Base-by-base conservation (phyloP, 35 echinoderm and acorn worm genomes). In the Stichopus chloronotus region DNA sequence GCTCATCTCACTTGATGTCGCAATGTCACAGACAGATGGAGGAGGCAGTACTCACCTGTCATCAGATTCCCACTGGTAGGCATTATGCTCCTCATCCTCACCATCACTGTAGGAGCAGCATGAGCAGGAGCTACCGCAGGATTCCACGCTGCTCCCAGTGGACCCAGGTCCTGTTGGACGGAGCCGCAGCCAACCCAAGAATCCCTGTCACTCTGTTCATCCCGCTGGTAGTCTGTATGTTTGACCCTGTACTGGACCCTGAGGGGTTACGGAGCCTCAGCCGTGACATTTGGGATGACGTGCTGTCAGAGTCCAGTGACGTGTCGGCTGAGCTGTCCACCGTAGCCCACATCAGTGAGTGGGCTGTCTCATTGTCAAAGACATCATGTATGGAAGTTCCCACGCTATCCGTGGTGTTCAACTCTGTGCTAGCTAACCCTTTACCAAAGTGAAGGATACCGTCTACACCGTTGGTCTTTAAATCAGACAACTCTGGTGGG, bases 1-100 rank as follows among this genome's bases (percentile, higher is more conserved):
- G 30, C 30, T 43, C 30, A 43, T 43, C 30, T 43, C 30, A 43
- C 30, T 43, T 43, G 3, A 43, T 43, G 30, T 1, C 30, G 3
- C 30, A 43, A 43, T 3, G 30, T 43, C 30, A 43, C 30, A 43
- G 30, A 43, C 30, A 43, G 30, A 43, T 43, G 30, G 30, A 72
- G 16, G 12, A 72, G 22, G 17, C 17, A 24, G 4, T 10, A 58
- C 82, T 22, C 76, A 98, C 96, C 94, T 98, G 55, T 95, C 96
- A 90, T 98, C 96, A 17, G 96, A 98, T 91, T 98, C 96, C 96
- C 96, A 98, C 76, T 98, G 92, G 91, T 98, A 98, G 25, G 88
- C 94, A 4, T 58, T 92, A 7, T 92, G 56, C 52, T 87, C 89
- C 22, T 92, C 94, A 52, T 85, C 90, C 30, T 80, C 91, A 14